Conservation (phyloP, 2,888 invertebrate species). For the Hoplodrina ambigua region DNA sequence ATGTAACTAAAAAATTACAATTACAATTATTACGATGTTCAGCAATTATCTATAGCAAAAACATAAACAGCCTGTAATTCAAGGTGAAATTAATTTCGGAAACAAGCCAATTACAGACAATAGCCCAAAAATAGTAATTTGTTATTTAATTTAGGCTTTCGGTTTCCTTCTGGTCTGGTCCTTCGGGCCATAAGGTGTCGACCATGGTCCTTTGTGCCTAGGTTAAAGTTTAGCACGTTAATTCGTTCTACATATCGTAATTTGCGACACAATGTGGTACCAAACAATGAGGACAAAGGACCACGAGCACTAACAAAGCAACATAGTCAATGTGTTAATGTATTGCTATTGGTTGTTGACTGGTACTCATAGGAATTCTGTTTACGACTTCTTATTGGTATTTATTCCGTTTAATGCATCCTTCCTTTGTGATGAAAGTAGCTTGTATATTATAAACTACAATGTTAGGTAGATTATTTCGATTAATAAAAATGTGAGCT, state of each 20-base stretch:
- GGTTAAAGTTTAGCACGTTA: constrained; percentile 69
- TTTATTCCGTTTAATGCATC: constrained; percentile 59
- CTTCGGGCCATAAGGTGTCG: constrained; percentile 74
- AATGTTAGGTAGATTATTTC: constrained; percentile 41
- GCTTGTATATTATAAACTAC: constrained; percentile 44
- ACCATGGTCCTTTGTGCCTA: constrained; percentile 73
- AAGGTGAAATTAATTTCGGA: constrained; percentile 35
- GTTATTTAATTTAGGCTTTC: constrained; percentile 29
- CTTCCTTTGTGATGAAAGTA: constrained; percentile 51
- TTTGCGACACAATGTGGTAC: constrained; percentile 60
- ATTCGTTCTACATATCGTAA: constrained; percentile 65
- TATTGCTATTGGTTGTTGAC: constrained; percentile 68
- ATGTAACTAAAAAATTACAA: no score
- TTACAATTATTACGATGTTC: constrained; percentile 8
- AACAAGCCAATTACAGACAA: constrained; percentile 39
- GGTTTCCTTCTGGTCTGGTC: constrained; percentile 10
- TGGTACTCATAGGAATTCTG: constrained; percentile 55
- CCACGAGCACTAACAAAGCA: constrained; percentile 54
- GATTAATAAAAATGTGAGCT: constrained; percentile 49
- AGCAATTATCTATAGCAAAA: background rate
- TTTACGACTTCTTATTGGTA: constrained; percentile 49
- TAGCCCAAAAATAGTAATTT: constrained; percentile 15
- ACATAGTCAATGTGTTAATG: constrained; percentile 72
- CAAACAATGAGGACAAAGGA: constrained; percentile 57
- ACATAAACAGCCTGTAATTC: constrained; percentile 7